These are phyloP conservation scores for Nephrocerus scutellatus DNA, from an alignment of 2,888 invertebrate species.

Conservation along the genomic window DNA sequence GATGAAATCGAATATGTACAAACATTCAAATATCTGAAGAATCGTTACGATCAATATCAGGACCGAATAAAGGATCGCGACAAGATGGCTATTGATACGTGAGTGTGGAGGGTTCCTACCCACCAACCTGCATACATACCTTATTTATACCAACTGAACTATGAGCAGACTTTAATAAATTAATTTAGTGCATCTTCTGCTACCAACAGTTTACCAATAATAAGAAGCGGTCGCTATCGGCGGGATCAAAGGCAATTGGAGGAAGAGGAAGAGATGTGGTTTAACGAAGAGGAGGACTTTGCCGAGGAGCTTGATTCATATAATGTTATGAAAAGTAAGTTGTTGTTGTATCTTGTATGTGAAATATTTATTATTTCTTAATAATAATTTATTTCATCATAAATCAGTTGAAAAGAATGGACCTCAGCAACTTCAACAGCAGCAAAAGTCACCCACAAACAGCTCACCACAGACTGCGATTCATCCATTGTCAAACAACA, in stretches of 20 bases:
- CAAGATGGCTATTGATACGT: constrained; percentile 63
- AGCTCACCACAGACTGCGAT: constrained; percentile 30
- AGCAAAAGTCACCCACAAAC: constrained; percentile 41
- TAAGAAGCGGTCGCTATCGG: constrained; percentile 71
- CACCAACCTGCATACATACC: neutral
- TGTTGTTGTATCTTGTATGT: too few relatives aligned
- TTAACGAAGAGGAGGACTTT: constrained; percentile 92
- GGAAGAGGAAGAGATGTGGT: constrained; percentile 99
- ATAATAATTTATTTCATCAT: constrained; percentile 13
- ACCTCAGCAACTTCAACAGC: constrained; percentile 37
- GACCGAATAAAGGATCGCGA: constrained; percentile 84
- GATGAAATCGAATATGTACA: constrained; percentile 96
- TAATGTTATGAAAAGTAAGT: constrained; percentile 47
- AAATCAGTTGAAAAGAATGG: constrained; percentile 41
- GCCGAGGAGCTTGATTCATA: constrained; percentile 60
- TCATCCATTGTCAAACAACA: constrained; percentile 31
- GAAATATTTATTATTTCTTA: constrained; percentile 3
- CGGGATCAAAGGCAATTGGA: constrained; percentile 90
- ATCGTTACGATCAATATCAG: constrained; percentile 83
- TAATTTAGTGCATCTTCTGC: neutral
- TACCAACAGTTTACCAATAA: constrained; percentile 52
- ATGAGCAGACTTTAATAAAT: constrained; percentile 1
- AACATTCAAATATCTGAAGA: constrained; percentile 89
- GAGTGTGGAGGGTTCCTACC: constrained; percentile 29
- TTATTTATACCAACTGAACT: constrained; percentile 3